Evolutionary conservation across 2,113 vertebrate species (phyloP), one percentile per base, ranked within the genome.

Genomic region (Poeciliopsis occidentalis): DNA sequence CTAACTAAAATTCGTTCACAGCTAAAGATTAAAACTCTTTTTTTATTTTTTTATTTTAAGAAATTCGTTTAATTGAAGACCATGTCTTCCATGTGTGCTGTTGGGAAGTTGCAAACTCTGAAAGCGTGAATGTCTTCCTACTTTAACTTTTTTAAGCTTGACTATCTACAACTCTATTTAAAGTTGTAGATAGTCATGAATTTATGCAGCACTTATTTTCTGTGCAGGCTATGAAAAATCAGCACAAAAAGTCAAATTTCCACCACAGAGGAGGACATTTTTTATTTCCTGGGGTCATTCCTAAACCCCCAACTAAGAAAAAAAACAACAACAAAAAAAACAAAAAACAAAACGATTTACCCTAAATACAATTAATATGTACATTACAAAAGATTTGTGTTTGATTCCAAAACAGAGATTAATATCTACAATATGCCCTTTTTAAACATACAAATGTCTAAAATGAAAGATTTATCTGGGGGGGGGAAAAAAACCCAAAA

Each of bases 131-230:
- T 65, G 22, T 67, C 44, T 60, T 67, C 41, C 39, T 17, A 65
- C 12, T 54, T 65, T 12, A n/a, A 26, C 69, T 61, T 60, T 44
- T n/a, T 54, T 73, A 80, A 54, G 26, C 31, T 70, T 10, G 39
- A 29, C 27, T 86, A 27, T 27, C 27, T 27, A 27, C 67, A 62
- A 76, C 81, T 41, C 47, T 61, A 75, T 79, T 84, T 77, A 80
- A 88, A 86, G 60, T 65, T 80, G 44, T 76, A 69, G 54, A 74
- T 34, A 47, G 54, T 71, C 54, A 27, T 67, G 63, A 64, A 82
- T 68, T 54, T 66, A 8, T 63, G 29, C 30, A 3, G 61, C 6
- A 19, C 30, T 63, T 63, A 8, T 63, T 15, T 31, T 17, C 24
- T 1, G 22, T 51, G 47, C 7, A 51, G 47, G 7, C 47, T 57